A percentile compares a stretch with the other conserved stretches of the same genome.
phyloP scores from a whole-genome alignment of 2,888 invertebrate genomes.

The Drosophila koepferae region DNA sequence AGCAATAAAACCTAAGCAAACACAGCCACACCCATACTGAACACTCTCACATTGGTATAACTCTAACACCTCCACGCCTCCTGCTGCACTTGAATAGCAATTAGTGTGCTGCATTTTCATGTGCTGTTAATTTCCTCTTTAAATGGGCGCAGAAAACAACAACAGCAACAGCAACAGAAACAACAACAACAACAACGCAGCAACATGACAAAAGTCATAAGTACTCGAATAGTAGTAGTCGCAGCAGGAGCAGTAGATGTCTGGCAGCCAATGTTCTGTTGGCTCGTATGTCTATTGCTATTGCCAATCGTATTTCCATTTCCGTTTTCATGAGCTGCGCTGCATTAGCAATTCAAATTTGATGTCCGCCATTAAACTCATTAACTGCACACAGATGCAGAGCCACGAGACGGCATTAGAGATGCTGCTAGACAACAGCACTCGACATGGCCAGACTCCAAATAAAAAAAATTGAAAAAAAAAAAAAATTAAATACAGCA shows the following conservation, averaged over 20 bases:
- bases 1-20: background rate
- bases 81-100: conserved; percentile 15
- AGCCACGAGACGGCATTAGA: conserved; percentile 31
- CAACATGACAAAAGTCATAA: conserved; percentile 47
- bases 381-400: conserved; percentile 74
- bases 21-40: background rate
- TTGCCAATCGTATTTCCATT: conserved; percentile 68
- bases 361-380: conserved; percentile 79
- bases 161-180: background rate
- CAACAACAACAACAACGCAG: background rate
- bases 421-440: conserved; percentile 9
- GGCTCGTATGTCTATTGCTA: conserved; percentile 34
- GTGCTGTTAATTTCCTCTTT: conserved; percentile 50
- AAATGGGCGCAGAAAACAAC: conserved; percentile 20
- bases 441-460: conserved; percentile 19
- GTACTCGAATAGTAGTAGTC: background rate
- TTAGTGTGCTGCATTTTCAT: conserved; percentile 37
- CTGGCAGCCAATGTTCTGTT: background rate
- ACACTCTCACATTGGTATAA: background rate
- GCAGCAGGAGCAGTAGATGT: background rate
- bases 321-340: conserved; percentile 63
- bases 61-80: background rate
- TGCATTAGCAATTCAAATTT: conserved; percentile 81
- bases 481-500: conserved; percentile 37
- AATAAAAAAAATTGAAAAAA: conserved; percentile 22